Conservation (phyloP, 2,113 vertebrate species). For the Falco punctatus region DNA sequence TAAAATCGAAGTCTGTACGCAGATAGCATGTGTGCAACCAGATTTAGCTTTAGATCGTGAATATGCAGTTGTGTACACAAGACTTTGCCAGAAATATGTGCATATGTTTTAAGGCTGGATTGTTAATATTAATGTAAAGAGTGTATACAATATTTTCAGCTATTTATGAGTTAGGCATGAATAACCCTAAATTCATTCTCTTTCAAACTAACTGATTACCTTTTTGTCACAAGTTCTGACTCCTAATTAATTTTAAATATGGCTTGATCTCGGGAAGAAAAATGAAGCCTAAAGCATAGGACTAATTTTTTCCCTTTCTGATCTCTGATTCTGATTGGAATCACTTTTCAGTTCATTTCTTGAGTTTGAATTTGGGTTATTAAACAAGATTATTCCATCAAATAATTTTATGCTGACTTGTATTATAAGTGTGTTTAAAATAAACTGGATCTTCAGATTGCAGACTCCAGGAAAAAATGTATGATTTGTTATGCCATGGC, state of each 20-base stretch:
- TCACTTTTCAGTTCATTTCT: neutral
- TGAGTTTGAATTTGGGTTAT: neutral
- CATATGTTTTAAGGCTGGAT: neutral
- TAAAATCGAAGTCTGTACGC: neutral
- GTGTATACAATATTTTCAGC: neutral
- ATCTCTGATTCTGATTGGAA: neutral
- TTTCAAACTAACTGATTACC: neutral
- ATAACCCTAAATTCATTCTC: neutral
- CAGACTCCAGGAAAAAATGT: neutral
- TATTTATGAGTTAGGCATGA: neutral
- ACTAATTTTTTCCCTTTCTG: neutral
- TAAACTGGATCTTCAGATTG: neutral
- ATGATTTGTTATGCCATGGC: neutral
- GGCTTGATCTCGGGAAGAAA: neutral
- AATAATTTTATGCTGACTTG: neutral
- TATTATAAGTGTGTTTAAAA: neutral
- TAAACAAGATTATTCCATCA: neutral
- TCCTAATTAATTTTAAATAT: neutral
- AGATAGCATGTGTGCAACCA: rapidly evolving
- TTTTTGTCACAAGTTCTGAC: neutral
- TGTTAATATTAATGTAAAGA: neutral
- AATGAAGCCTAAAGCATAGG: neutral
- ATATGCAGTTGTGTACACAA: neutral
- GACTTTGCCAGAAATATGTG: neutral
- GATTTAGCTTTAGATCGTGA: neutral